phyloP scores from a whole-genome alignment of 2,113 vertebrate genomes.

The Anolis carolinensis region DNA sequence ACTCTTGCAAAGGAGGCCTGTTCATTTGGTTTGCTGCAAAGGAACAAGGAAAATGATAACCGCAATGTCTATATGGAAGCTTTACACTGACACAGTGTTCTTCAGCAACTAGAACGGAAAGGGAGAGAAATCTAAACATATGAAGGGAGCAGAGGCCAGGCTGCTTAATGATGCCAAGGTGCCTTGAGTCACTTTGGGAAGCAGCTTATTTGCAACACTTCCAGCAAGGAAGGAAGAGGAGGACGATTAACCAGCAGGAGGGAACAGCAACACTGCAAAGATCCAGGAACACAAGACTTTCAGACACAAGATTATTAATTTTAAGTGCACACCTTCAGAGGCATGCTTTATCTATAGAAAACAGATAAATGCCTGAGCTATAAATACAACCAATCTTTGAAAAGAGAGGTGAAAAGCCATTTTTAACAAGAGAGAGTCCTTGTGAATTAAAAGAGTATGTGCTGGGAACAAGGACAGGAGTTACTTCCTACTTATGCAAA shows the following conservation, averaged over 20 bases:
- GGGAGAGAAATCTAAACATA: background rate
- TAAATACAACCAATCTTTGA: background rate
- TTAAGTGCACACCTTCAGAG: background rate
- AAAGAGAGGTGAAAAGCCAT: background rate
- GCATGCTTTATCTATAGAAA: background rate
- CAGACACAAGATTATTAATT: background rate
- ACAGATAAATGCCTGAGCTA: too few species aligned
- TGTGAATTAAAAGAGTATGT: constrained; percentile 42
- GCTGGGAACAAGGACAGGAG: too few species aligned
- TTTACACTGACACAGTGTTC: background rate
- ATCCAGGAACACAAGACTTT: background rate
- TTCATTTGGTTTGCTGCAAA: background rate
- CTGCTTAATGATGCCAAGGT: background rate
- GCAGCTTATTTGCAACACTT: constrained; percentile 10
- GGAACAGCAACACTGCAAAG: background rate
- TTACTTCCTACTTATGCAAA: constrained; percentile 3
- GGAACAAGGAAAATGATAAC: background rate
- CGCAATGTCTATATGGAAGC: background rate
- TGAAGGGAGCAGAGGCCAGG: background rate
- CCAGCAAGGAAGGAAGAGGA: background rate
- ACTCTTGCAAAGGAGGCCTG: background rate
- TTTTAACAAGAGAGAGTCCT: background rate
- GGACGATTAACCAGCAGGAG: background rate
- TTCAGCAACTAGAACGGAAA: background rate
- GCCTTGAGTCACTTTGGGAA: background rate